Evolutionary conservation across 2,888 invertebrate species (phyloP).

Genomic region (Sminthurinus aureus): DNA sequence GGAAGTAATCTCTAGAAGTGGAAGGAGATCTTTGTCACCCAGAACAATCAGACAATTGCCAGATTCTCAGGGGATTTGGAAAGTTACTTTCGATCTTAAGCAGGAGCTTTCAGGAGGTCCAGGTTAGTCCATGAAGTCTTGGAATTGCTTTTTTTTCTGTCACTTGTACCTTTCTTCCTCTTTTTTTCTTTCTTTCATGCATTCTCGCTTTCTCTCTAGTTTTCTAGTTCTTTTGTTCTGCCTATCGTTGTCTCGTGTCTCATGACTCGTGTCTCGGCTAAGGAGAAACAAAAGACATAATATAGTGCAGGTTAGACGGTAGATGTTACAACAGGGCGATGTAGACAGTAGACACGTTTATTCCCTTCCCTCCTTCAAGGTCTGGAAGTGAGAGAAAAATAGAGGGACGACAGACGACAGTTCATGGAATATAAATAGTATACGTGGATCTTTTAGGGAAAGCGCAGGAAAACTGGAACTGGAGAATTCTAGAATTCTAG

Average conservation of each 20-base stretch:
- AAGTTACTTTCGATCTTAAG: slow-evolving; percentile 74
- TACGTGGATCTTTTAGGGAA: not conserved
- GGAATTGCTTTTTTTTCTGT: not conserved
- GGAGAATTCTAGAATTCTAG: too few relatives aligned
- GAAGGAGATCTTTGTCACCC: slow-evolving; percentile 72
- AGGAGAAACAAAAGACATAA: too few relatives aligned
- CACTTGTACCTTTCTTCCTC: not conserved
- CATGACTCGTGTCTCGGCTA: too few relatives aligned
- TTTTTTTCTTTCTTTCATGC: not conserved
- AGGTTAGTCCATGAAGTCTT: slow-evolving; percentile 14
- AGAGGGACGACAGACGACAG: not conserved
- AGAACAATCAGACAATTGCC: slow-evolving; percentile 72
- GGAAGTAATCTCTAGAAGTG: slow-evolving; percentile 70
- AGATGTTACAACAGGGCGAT: not conserved
- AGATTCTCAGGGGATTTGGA: slow-evolving; percentile 80
- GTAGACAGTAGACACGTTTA: not conserved
- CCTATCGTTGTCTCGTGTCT: too few relatives aligned
- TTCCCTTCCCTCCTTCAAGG: not conserved
- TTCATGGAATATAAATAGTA: not conserved
- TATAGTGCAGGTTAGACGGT: not conserved
- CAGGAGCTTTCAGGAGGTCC: slow-evolving; percentile 49
- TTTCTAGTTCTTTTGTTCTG: too few relatives aligned
- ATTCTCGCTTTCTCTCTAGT: too few relatives aligned
- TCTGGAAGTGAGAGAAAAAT: not conserved
- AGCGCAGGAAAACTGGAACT: not conserved